A percentile compares a stretch with the other conserved stretches of the same genome.
Conservation (phyloP, 2,888 invertebrate genomes). For the Bedellia somnulentella region DNA sequence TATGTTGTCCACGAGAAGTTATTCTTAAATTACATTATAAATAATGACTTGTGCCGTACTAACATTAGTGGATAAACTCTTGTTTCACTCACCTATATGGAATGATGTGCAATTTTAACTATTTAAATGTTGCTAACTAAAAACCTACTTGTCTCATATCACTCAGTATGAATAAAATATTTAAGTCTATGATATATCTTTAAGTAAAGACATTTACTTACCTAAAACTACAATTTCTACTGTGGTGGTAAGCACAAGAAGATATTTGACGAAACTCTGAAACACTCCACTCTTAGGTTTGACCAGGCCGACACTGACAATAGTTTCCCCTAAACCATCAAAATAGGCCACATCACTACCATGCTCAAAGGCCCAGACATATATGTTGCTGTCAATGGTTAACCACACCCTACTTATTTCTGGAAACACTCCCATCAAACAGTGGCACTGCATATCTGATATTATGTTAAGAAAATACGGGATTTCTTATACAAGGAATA, state of each 20-base stretch:
- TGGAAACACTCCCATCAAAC: slow-evolving; percentile 96
- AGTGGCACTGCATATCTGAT: slow-evolving; percentile 92
- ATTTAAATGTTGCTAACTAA: no score
- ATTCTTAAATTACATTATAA: no score
- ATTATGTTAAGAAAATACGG: slow-evolving; percentile 16
- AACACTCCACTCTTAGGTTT: slow-evolving; percentile 88
- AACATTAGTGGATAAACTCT: no score
- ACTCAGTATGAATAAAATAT: no score
- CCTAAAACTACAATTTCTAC: slow-evolving; percentile 91
- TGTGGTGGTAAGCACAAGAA: slow-evolving; percentile 91
- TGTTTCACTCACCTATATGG: no score
- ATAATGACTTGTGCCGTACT: no score
- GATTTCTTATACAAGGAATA: no score
- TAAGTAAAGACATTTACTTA: no score
- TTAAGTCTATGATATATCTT: no score
- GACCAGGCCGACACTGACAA: slow-evolving; percentile 89
- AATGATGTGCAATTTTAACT: no score
- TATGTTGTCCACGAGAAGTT: no score
- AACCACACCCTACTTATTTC: slow-evolving; percentile 96
- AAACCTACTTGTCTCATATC: no score
- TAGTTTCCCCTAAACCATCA: slow-evolving; percentile 93
- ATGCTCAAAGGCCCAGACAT: slow-evolving; percentile 97
- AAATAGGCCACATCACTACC: slow-evolving; percentile 95
- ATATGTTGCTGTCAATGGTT: slow-evolving; percentile 96
- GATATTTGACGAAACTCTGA: slow-evolving; percentile 85